Base-by-base conservation (phyloP, 2,797 vertebrate species). In the Salarias fasciatus region DNA sequence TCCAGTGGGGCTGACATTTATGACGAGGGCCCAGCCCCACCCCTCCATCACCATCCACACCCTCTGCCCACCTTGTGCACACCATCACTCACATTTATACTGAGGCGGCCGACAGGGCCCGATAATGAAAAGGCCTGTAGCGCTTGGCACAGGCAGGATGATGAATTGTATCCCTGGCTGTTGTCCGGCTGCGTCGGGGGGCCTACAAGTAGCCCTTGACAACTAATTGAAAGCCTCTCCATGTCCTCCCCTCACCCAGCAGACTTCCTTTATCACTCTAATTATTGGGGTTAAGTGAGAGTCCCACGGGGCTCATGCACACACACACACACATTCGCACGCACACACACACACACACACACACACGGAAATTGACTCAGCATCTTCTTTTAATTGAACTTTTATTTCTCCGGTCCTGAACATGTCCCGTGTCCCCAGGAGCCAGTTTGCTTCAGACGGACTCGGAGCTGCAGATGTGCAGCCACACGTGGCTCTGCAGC, bases 61-160 rank as follows among this genome's bases (percentile, higher is more conserved):
- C 64, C 53, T 31, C 57, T 49, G 8, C 24, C 68, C 71, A 46
- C 30, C 54, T 47, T 3, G 33, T 10, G 3, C 55, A 57, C 48
- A 13, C 80, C 66, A 84, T 85, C 79, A 83, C 70, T 87, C 82
- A 96, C 95, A 93, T 95, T 96, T 95, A 95, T 95, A 89, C 92
- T 89, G 87, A 82, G 81, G 54, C 63, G 81, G 90, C 91, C 92
- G 94, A 95, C 95, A 95, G 91, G 86, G 88, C 92, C 92, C 94
- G 94, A 96, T 95, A 96, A 95, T 85, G 84, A 89, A 95, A 94
- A 93, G 93, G 91, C 92, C 92, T 93, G 94, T 90, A 91, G 93
- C 92, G 91, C 91, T 68, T 79, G 82, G 91, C 71, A 81, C 84
- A 89, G 94, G 88, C 94, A 93, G 94, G 89, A 96, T 97, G 95